Evolutionary conservation across 2,113 vertebrate genomes (phyloP).

Genomic region (Callopanchax toddi): DNA sequence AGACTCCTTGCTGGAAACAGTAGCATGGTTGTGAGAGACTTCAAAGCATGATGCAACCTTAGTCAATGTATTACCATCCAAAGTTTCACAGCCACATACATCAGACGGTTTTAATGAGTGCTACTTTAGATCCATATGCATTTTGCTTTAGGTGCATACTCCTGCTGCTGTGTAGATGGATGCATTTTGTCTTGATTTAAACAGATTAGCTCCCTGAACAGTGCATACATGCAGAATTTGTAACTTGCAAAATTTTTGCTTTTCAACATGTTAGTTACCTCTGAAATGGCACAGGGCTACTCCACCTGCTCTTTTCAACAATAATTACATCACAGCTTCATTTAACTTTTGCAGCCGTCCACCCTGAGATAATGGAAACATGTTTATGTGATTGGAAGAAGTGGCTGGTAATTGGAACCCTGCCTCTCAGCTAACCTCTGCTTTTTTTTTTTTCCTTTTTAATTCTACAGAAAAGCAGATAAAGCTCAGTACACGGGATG

Average conservation of each 20-base stretch:
- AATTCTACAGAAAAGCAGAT: constrained; percentile 89
- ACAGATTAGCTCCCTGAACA: neutral
- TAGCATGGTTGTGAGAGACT: constrained; percentile 28
- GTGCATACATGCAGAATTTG: neutral
- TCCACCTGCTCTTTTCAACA: constrained; percentile 49
- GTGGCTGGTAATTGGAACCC: constrained; percentile 46
- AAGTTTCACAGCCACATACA: constrained; percentile 20
- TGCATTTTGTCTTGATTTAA: constrained; percentile 19
- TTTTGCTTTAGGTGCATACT: neutral
- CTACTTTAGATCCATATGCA: neutral
- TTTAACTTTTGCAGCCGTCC: constrained; percentile 56
- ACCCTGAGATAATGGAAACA: constrained; percentile 40
- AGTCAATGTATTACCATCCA: constrained; percentile 33
- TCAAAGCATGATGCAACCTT: constrained; percentile 59
- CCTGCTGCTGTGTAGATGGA: neutral
- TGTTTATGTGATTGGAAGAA: constrained; percentile 49
- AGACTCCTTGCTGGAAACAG: constrained; percentile 29
- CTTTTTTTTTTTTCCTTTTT: constrained; percentile 21
- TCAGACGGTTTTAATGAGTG: constrained; percentile 39
- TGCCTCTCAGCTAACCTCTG: constrained; percentile 45
- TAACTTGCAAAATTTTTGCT: constrained; percentile 31
- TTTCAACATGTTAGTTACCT: constrained; percentile 46
- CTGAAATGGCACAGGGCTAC: constrained; percentile 18
- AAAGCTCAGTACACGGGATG: constrained; percentile 98
- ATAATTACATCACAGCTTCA: constrained; percentile 54